A percentile compares a stretch with the other conserved stretches of the same genome.
Evolutionary conservation across 2,113 vertebrate species (phyloP).

Genomic region (Thymallus thymallus): DNA sequence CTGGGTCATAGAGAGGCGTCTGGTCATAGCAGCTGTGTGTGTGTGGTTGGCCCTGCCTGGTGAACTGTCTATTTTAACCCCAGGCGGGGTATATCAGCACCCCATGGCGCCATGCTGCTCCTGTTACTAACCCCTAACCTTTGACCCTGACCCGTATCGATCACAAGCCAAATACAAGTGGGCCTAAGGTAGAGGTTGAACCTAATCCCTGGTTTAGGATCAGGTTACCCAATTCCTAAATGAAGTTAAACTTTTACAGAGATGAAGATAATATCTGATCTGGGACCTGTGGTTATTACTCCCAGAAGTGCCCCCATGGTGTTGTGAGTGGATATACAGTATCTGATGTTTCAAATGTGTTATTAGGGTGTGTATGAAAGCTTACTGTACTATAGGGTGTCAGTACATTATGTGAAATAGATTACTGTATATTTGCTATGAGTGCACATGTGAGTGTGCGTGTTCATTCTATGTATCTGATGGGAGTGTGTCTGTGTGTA

Average conservation of each 20-base stretch:
- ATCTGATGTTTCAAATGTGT: too few species aligned
- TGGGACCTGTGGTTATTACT: too few species aligned
- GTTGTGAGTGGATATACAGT: too few species aligned
- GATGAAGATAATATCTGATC: too few species aligned
- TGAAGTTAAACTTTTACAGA: too few species aligned
- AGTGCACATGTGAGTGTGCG: not conserved
- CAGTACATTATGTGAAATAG: too few species aligned
- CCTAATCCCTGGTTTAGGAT: too few species aligned
- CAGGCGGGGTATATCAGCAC: constrained; percentile 18
- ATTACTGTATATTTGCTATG: not conserved
- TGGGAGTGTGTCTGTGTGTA: not conserved
- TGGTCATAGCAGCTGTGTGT: constrained; percentile 8
- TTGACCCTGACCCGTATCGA: constrained; percentile 25
- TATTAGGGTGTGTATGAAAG: not conserved
- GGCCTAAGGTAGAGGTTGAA: too few species aligned
- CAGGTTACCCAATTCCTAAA: too few species aligned
- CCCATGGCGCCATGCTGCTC: constrained; percentile 12
- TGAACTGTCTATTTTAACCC: constrained; percentile 15
- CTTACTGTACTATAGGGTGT: too few species aligned
- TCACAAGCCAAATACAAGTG: constrained; percentile 13
- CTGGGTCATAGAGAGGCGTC: not conserved
- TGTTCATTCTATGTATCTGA: not conserved
- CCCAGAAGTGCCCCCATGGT: too few species aligned
- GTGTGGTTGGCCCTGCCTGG: too few species aligned
- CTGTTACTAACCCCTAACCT: constrained; percentile 32